Conservation (phyloP, 2,888 invertebrate genomes). For the Troglohyphantes excavatus region DNA sequence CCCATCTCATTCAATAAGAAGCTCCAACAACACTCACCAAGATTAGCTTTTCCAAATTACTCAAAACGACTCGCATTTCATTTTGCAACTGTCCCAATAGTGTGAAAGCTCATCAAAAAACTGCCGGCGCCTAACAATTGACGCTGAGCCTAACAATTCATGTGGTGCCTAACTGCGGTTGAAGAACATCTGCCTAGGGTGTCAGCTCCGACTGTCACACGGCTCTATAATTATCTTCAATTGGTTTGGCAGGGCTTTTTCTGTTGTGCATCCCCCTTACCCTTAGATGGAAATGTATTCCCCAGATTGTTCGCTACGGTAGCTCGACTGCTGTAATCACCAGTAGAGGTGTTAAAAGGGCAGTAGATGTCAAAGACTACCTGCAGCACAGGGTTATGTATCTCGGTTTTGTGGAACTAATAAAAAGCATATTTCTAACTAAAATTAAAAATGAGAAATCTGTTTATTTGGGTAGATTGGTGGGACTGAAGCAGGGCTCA, state of each 20-base stretch:
- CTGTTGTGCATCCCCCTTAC: slow-evolving; percentile 10
- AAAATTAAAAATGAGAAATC: too few relatives aligned
- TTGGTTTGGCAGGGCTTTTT: slow-evolving; percentile 58
- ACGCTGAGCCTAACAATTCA: not conserved
- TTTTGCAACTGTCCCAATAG: slow-evolving; percentile 28
- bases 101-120: slow-evolving; percentile 68
- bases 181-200: slow-evolving; percentile 63
- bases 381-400: too few relatives aligned
- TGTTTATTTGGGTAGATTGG: too few relatives aligned
- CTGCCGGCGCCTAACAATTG: slow-evolving; percentile 46
- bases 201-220: slow-evolving; percentile 29
- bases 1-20: slow-evolving; percentile 20
- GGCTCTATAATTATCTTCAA: slow-evolving; percentile 72
- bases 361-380: not conserved
- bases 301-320: slow-evolving; percentile 47
- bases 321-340: slow-evolving; percentile 42
- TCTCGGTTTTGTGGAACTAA: too few relatives aligned
- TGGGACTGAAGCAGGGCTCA: too few relatives aligned
- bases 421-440: too few relatives aligned
- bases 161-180: slow-evolving; percentile 8
- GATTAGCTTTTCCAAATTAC: slow-evolving; percentile 61
- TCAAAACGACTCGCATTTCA: slow-evolving; percentile 47
- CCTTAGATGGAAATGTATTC: slow-evolving; percentile 64
- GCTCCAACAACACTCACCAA: slow-evolving; percentile 40
- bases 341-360: slow-evolving; percentile 53